Evolutionary conservation across 2,888 invertebrate genomes (phyloP), one percentile per base, ranked within the genome.

Genomic region (Hydraecia micacea): DNA sequence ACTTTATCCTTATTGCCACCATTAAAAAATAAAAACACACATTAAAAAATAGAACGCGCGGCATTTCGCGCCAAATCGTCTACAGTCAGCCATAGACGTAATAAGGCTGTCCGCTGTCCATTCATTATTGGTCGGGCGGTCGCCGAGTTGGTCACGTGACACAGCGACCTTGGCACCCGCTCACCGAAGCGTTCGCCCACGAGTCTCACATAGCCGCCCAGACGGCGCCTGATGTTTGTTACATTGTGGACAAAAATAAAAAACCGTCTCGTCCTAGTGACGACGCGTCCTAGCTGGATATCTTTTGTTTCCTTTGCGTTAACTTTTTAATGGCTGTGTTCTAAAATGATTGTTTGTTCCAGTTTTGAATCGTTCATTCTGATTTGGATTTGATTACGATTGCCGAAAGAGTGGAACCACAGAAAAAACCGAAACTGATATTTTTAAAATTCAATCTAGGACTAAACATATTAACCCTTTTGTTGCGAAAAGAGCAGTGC

Each of bases 201-300:
- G 82, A 89, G 90, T 86, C 88, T 87, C 88, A 85, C 39, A 67
- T 79, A 58, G 65, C 87, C 91, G 91, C 85, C 91, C 84, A 91
- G 91, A 91, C 91, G 91, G 91, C 91, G 91, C 91, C 91, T 72
- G 52, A 73, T 84, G 79, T 88, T 86, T 87, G 88, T 83, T 75
- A 86, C 83, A 73, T 66, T 81, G 79, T 74, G 74, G 73, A 86
- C 72, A 70, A 82, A 81, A 88, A 87, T 80, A 88, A 84, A 87
- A 84, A 83, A 63, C 55, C 63, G 80, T 79, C 77, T 85, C 86
- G 83, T 86, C 83, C 83, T 78, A 75, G 75, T 63, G 75, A 85
- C 83, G 80, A 63, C 82, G 62, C 70, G 78, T 77, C 81, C 60
- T 75, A 62, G 36, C 81, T 83, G 73, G 74, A 77, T 74, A 42